A percentile compares a stretch with the other conserved stretches of the same genome.
Evolutionary conservation across 2,797 vertebrate genomes (phyloP).

Genomic region (Galagoides demidoff): DNA sequence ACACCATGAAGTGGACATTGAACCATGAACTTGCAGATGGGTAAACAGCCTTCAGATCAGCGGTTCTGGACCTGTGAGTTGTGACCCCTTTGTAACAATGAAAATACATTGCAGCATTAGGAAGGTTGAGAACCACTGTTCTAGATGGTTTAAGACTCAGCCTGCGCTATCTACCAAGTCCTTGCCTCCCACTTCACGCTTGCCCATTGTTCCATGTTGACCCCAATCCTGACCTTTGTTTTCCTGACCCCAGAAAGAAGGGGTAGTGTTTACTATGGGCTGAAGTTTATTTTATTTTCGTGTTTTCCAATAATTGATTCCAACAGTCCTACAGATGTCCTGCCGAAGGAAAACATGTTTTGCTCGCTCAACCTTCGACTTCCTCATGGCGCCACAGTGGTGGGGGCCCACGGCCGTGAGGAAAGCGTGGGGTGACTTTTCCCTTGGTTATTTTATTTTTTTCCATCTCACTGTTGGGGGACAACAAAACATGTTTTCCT

Average conservation of each 20-base stretch:
- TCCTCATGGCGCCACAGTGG: constrained; percentile 88
- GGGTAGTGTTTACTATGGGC: constrained; percentile 65
- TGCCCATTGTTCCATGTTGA: not conserved
- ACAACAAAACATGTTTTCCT: constrained; percentile 85
- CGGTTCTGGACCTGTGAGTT: too few relatives aligned
- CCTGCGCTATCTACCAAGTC: not conserved
- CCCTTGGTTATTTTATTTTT: constrained; percentile 73
- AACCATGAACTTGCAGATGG: not conserved
- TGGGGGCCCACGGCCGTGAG: constrained; percentile 75
- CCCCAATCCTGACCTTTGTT: constrained; percentile 65
- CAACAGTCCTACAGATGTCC: constrained; percentile 89
- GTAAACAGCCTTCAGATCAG: not conserved
- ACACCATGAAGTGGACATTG: not conserved
- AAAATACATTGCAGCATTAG: too few relatives aligned
- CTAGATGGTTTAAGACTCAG: not conserved
- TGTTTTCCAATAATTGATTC: constrained; percentile 82
- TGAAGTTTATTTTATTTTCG: constrained; percentile 79
- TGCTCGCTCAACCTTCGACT: constrained; percentile 89
- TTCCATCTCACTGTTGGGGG: constrained; percentile 63
- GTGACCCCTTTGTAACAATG: too few relatives aligned
- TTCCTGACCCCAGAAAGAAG: constrained; percentile 77
- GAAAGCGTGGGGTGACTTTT: constrained; percentile 83
- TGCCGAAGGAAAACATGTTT: constrained; percentile 96
- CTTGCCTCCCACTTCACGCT: not conserved
- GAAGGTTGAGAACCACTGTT: too few relatives aligned